A percentile compares a stretch with the other conserved stretches of the same genome.
These are phyloP conservation scores for Drosophila ananassae DNA, from an alignment of 1,140 invertebrate species.

Conservation along the genomic window DNA sequence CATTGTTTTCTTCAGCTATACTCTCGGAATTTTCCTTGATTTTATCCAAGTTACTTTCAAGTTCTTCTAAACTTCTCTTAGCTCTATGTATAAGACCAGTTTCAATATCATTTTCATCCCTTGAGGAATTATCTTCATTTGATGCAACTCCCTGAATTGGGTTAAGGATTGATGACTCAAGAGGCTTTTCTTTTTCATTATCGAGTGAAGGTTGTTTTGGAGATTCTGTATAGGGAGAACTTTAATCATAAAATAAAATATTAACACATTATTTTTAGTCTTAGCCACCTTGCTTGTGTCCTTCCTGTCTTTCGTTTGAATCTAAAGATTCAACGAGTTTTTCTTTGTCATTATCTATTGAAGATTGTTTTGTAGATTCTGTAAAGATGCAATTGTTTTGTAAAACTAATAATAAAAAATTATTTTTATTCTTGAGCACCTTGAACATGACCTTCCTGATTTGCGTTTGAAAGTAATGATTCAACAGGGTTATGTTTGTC, in stretches of 20 bases:
- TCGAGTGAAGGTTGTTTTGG: background rate
- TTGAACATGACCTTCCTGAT: too few relatives aligned
- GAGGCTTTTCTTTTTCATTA: background rate
- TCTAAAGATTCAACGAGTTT: too few relatives aligned
- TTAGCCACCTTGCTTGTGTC: background rate
- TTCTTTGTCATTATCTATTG: too few relatives aligned
- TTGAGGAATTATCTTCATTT: background rate
- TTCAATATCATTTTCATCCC: background rate
- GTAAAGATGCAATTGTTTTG: too few relatives aligned
- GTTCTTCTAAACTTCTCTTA: background rate
- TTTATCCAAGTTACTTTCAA: background rate
- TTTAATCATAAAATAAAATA: background rate
- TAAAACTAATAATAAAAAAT: too few relatives aligned
- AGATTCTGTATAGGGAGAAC: background rate
- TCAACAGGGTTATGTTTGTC: background rate
- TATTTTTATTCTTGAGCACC: too few relatives aligned
- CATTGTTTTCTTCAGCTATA: background rate
- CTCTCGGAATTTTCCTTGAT: background rate
- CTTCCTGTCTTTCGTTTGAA: background rate
- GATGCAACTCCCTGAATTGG: background rate
- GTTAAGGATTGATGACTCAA: background rate
- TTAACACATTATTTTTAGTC: background rate
- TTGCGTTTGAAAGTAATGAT: too few relatives aligned
- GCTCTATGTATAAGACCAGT: background rate
- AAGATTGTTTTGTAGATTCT: too few relatives aligned